Conservation (phyloP, 2,113 vertebrate genomes). For the Cebus imitator region DNA sequence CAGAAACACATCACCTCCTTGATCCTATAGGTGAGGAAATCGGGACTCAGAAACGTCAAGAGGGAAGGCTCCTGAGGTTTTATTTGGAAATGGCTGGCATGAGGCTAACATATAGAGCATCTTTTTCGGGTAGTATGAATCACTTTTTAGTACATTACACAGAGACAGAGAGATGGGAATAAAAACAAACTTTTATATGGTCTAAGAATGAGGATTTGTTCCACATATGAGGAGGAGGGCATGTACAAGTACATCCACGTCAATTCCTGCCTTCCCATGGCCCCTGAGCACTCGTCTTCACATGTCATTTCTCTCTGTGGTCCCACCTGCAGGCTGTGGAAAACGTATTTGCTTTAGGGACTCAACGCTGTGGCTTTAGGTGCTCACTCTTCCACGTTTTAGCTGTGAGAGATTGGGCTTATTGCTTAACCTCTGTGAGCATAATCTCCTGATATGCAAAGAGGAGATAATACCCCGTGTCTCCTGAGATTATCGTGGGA, state of each 20-base stretch:
- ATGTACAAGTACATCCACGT: rapidly evolving
- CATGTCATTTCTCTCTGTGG: neutral
- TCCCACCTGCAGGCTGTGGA: no score
- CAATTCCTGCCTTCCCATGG: neutral
- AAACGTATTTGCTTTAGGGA: neutral
- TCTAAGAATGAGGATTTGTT: neutral
- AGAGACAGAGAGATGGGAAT: neutral
- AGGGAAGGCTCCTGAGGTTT: neutral
- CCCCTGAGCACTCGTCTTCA: rapidly evolving
- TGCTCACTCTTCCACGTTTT: neutral
- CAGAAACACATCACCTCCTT: neutral
- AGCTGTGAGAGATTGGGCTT: neutral
- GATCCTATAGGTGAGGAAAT: neutral
- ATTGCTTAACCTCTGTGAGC: neutral
- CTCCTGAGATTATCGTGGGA: neutral
- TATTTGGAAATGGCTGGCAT: neutral
- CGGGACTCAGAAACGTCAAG: neutral
- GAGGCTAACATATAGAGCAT: neutral
- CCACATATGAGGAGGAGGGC: neutral
- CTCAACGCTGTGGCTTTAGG: neutral
- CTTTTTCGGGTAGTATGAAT: neutral
- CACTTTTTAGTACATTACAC: neutral
- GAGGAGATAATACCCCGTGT: neutral
- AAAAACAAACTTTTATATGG: neutral
- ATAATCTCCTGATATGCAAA: neutral